Base-by-base conservation (phyloP, 2,797 vertebrate species). In the Macroramphosus scolopax region DNA sequence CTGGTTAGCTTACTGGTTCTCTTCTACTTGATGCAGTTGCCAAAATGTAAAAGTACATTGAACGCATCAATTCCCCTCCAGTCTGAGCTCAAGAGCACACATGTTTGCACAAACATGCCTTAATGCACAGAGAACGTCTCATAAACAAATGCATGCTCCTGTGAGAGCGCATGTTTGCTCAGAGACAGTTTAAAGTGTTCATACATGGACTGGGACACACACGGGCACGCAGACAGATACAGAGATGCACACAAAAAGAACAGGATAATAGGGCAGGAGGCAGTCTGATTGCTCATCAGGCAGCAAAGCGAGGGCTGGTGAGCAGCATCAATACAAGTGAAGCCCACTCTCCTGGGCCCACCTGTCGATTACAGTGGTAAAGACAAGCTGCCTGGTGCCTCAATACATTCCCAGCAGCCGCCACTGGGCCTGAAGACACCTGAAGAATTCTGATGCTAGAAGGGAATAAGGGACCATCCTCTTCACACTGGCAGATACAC, bases 331-430 rank as follows among this genome's bases (percentile, higher is more conserved):
- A 81, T 78, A 79, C 16, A 3, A 53, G 53, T 52, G 70, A 55
- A 77, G 71, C 55, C 58, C 61, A 32, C 53, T 82, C 84, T 82
- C 84, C 60, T 41, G 82, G 72, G 84, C 18, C 76, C 80, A 77
- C 75, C 80, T 81, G 81, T 87, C 78, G 68, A 85, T 85, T 83
- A 80, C 75, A 80, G 53, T 78, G 69, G 74, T 75, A 24, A 85
- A 88, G 84, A 85, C 80, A 74, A 81, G 79, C 78, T 60, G 74
- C 65, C 63, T 49, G 58, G 70, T 61, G 64, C 70, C 72, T 72
- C 69, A 50, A 70, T 83, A 60, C 74, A 84, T 84, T 77, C 69
- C 60, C 60, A 63, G 59, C 68, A 73, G 72, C 66, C 62, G 68
- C 60, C 61, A 51, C 40, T 48, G 59, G 72, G 67, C 56, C 52